phyloP scores from a whole-genome alignment of 2,888 invertebrate species.

The Polyommatus icarus region DNA sequence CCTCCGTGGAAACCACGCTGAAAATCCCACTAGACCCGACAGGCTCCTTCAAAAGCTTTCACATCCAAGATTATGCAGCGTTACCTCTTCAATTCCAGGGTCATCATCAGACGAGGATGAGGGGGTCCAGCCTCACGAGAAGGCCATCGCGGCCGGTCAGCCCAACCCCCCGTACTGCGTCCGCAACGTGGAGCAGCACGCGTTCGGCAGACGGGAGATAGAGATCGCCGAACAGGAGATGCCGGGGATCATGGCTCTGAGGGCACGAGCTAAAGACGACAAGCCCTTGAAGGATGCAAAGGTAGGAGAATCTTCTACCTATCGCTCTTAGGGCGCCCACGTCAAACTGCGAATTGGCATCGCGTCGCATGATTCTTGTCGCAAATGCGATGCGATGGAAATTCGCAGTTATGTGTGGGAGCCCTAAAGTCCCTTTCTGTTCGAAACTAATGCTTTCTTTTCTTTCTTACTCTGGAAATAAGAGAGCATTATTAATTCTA shows the following conservation, averaged over 20 bases:
- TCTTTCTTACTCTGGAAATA: no score
- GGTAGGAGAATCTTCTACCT: constrained; percentile 51
- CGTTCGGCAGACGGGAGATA: constrained; percentile 96
- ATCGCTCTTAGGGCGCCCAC: no score
- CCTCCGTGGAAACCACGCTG: no score
- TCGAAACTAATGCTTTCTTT: no score
- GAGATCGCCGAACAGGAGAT: constrained; percentile 99
- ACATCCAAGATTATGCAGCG: neutral
- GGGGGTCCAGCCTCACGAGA: constrained; percentile 92
- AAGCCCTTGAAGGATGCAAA: constrained; percentile 97
- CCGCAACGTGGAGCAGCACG: constrained; percentile 94
- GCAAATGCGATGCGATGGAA: no score
- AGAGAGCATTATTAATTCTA: no score
- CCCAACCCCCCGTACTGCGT: constrained; percentile 96
- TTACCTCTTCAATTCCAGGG: constrained; percentile 72
- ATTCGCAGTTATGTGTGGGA: no score
- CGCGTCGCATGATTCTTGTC: no score
- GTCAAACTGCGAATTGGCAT: no score
- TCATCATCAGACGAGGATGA: constrained; percentile 97
- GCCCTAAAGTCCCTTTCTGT: no score
- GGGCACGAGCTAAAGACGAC: constrained; percentile 94
- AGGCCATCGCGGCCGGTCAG: constrained; percentile 91
- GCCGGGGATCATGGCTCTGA: constrained; percentile 97
- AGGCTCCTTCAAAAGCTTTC: neutral
- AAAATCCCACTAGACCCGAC: neutral